phyloP scores from a whole-genome alignment of 2,113 vertebrate species.

The Rissa tridactyla region DNA sequence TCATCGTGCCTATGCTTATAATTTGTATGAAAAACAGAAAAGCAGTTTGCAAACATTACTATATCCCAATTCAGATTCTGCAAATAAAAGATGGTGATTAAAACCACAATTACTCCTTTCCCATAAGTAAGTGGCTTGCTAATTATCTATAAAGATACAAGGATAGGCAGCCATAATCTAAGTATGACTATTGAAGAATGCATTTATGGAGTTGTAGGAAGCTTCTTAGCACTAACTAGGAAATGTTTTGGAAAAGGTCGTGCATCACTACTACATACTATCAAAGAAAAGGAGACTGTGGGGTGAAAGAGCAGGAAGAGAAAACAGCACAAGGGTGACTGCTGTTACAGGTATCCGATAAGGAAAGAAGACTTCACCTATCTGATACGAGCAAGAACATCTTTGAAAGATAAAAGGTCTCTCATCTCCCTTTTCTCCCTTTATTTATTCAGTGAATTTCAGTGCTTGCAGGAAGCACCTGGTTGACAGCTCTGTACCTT shows the following conservation, averaged over 20 bases:
- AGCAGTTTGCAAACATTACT: background rate
- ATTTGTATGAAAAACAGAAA: background rate
- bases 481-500: constrained; percentile 48
- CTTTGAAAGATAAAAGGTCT: constrained; percentile 36
- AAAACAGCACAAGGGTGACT: background rate
- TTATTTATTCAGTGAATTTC: constrained; percentile 62
- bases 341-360: background rate
- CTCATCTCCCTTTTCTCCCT: constrained; percentile 14
- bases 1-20: background rate
- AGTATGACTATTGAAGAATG: background rate
- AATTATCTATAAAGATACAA: constrained; percentile 5
- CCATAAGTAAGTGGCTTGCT: constrained; percentile 1
- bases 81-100: background rate
- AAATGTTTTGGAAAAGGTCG: background rate
- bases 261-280: background rate
- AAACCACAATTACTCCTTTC: constrained; percentile 2
- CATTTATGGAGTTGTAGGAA: background rate
- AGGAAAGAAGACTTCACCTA: background rate
- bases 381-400: background rate
- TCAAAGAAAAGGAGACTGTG: background rate
- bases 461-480: constrained; percentile 49
- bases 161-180: background rate
- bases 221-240: background rate
- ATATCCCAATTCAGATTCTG: background rate
- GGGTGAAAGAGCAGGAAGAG: background rate